Evolutionary conservation across 2,797 vertebrate genomes (phyloP).

Genomic region (Neosalanx taihuensis): DNA sequence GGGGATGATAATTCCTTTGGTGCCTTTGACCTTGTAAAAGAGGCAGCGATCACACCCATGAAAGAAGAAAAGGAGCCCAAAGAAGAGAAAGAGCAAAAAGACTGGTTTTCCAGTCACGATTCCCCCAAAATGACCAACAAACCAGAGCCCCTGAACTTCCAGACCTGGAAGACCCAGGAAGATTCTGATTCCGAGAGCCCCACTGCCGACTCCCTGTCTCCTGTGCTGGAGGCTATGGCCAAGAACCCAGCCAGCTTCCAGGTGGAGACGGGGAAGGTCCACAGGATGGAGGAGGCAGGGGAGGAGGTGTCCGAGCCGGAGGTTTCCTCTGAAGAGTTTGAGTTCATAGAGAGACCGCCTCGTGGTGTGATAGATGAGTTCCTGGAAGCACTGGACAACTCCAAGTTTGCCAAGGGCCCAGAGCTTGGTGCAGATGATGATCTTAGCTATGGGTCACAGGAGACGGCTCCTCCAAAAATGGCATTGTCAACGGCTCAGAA

Average conservation of each 20-base stretch:
- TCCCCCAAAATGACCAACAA: conserved; percentile 49
- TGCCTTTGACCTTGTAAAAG: conserved; percentile 90
- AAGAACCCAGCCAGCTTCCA: conserved; percentile 73
- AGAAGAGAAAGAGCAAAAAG: conserved; percentile 66
- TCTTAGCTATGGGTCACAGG: conserved; percentile 49
- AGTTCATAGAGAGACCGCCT: conserved; percentile 76
- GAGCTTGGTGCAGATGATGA: conserved; percentile 68
- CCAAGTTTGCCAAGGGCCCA: conserved; percentile 65
- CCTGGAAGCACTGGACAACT: conserved; percentile 71
- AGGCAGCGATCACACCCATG: conserved; percentile 64
- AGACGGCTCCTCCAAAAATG: conserved; percentile 27
- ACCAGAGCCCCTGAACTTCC: conserved; percentile 66
- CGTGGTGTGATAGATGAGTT: conserved; percentile 74
- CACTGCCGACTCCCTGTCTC: conserved; percentile 75
- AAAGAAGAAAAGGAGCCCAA: conserved; percentile 59
- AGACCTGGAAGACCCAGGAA: conserved; percentile 56
- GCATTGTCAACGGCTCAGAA: conserved; percentile 30
- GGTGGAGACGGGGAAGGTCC: conserved; percentile 59
- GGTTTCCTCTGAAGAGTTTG: conserved; percentile 78
- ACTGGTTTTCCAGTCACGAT: conserved; percentile 66
- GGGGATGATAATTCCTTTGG: conserved; percentile 76
- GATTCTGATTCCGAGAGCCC: conserved; percentile 75
- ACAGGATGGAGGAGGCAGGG: conserved; percentile 56
- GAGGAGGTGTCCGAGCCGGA: conserved; percentile 76
- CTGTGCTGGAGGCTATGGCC: conserved; percentile 73